phyloP scores from a whole-genome alignment of 2,113 vertebrate genomes.

The Haliaeetus leucogaster region DNA sequence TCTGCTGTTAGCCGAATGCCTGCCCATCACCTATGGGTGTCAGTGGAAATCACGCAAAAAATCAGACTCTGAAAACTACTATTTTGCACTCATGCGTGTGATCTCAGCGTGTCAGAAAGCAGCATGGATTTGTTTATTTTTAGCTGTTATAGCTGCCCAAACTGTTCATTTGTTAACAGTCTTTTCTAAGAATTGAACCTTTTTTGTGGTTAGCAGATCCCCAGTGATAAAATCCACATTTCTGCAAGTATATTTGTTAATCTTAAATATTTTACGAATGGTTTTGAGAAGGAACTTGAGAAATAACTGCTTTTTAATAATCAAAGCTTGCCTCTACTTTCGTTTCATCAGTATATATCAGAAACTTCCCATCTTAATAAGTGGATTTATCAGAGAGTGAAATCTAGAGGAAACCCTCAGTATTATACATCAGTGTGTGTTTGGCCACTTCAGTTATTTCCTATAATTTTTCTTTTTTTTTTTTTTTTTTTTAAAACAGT shows the following conservation, averaged over 20 bases:
- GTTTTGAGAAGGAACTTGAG: conserved; percentile 6
- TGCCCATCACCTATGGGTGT: background rate
- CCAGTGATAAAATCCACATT: conserved; percentile 18
- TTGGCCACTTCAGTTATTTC: background rate
- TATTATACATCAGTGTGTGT: background rate
- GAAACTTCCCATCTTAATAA: background rate
- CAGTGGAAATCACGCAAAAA: background rate
- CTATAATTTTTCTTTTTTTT: background rate
- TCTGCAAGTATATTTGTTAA: conserved; percentile 3
- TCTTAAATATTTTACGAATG: conserved; percentile 14
- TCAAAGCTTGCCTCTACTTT: background rate
- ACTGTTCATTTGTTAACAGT: background rate
- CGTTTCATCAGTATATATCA: background rate
- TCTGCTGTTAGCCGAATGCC: background rate
- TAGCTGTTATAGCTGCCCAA: background rate
- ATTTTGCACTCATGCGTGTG: rapidly evolving
- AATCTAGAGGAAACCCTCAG: background rate
- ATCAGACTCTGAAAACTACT: background rate
- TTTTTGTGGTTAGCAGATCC: conserved; percentile 24
- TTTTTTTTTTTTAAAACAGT: background rate
- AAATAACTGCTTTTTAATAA: background rate
- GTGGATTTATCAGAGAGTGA: background rate
- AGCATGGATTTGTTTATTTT: background rate
- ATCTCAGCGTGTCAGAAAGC: background rate
- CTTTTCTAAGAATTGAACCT: background rate